Conservation (phyloP, 2,888 invertebrate genomes). For the Epsilonema sp. region DNA sequence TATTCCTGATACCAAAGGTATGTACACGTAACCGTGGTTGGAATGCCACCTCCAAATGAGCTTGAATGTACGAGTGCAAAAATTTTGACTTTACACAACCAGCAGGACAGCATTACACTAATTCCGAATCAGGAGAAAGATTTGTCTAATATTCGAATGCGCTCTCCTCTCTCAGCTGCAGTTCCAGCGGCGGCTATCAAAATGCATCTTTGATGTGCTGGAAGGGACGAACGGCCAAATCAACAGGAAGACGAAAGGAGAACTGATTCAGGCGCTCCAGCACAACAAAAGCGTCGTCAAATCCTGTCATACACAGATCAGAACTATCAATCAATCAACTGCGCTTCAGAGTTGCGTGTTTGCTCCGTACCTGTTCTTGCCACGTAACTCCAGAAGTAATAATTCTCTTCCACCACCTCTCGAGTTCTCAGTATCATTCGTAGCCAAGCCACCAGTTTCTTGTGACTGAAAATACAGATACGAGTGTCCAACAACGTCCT, state of each 20-base stretch:
- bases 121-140: too few relatives aligned
- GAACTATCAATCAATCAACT: conserved; percentile 6
- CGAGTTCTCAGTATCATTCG: conserved; percentile 68
- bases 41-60: too few relatives aligned
- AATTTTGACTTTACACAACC: too few relatives aligned
- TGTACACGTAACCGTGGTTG: too few relatives aligned
- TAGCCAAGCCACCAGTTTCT: conserved; percentile 79
- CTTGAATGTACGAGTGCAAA: too few relatives aligned
- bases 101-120: too few relatives aligned
- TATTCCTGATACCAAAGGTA: too few relatives aligned
- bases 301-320: conserved; percentile 42
- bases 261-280: conserved; percentile 62
- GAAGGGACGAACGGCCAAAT: conserved; percentile 84
- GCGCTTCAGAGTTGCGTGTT: not conserved
- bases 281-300: conserved; percentile 77
- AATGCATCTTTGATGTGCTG: conserved; percentile 93
- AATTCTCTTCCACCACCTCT: conserved; percentile 36
- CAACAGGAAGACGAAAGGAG: conserved; percentile 80
- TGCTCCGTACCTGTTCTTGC: conserved; percentile 72
- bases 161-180: too few relatives aligned
- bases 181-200: too few relatives aligned
- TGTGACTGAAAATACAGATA: conserved; percentile 43
- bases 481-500: too few relatives aligned
- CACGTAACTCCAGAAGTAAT: conserved; percentile 66
- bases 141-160: too few relatives aligned